Evolutionary conservation across 2,113 vertebrate genomes (phyloP).

Genomic region (Sardina pilchardus): DNA sequence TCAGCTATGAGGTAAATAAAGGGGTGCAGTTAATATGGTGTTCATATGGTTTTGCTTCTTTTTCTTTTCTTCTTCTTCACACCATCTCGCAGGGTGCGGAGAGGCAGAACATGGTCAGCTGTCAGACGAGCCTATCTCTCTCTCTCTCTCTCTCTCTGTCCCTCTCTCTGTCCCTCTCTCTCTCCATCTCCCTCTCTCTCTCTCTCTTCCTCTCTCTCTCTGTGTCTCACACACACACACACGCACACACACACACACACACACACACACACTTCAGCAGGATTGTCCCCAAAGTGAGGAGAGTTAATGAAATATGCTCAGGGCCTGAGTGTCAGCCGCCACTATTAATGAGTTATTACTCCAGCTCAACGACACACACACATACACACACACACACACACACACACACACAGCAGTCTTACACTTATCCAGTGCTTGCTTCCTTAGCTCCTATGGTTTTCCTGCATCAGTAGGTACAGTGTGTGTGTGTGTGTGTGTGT

Average conservation of each 20-base stretch:
- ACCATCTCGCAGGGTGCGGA: too few relatives aligned
- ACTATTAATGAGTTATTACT: slow-evolving; percentile 15
- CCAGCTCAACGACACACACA: too few relatives aligned
- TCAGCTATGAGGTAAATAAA: too few relatives aligned
- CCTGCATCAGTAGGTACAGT: too few relatives aligned
- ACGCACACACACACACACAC: too few relatives aligned
- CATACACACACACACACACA: background rate
- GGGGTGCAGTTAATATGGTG: too few relatives aligned
- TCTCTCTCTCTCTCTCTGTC: background rate
- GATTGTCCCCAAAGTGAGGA: background rate
- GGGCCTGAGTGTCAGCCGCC: background rate
- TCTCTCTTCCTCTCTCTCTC: background rate
- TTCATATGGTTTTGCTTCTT: too few relatives aligned
- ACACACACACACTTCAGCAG: background rate
- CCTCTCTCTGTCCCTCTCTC: background rate
- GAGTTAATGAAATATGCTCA: background rate
- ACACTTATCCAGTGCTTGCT: too few relatives aligned
- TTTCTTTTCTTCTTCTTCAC: too few relatives aligned
- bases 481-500: too few relatives aligned
- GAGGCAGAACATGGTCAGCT: too few relatives aligned
- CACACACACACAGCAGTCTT: slow-evolving; percentile 13
- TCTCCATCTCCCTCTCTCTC: background rate
- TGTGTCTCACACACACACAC: too few relatives aligned
- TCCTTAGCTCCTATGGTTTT: background rate
- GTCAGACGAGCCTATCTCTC: background rate